Conservation (phyloP, 2,113 vertebrate species). For the Caracal caracal region DNA sequence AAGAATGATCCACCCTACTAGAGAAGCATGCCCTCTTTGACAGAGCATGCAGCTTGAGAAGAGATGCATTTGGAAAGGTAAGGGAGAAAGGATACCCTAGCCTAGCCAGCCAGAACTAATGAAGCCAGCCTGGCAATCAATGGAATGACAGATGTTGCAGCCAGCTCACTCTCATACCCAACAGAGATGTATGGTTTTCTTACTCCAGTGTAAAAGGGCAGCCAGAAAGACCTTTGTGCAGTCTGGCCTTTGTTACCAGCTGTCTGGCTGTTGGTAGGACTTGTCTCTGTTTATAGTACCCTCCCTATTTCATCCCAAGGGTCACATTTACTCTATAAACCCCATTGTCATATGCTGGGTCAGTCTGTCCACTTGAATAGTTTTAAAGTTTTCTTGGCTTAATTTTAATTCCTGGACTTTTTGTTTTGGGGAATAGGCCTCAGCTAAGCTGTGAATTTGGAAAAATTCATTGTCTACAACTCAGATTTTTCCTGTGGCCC, state of each 20-base stretch:
- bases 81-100: not conserved
- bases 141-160: slow-evolving; percentile 33
- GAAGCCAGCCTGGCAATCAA: slow-evolving; percentile 3
- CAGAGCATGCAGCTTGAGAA: not conserved
- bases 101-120: slow-evolving; percentile 39
- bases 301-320: not conserved
- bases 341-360: not conserved
- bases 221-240: slow-evolving; percentile 31
- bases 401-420: not conserved
- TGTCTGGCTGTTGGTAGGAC: slow-evolving; percentile 5
- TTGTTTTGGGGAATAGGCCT: not conserved
- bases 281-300: slow-evolving; percentile 1
- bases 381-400: slow-evolving; percentile 7
- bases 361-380: not conserved
- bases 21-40: not conserved
- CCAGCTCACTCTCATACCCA: not conserved
- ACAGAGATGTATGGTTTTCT: not conserved
- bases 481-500: not conserved
- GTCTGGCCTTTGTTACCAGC: slow-evolving; percentile 51
- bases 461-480: not conserved
- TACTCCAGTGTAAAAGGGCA: not conserved
- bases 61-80: not conserved
- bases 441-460: not conserved
- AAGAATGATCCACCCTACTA: not conserved
- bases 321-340: slow-evolving; percentile 10